Conservation (phyloP, 2,113 vertebrate genomes). For the Epinephelus fuscoguttatus region DNA sequence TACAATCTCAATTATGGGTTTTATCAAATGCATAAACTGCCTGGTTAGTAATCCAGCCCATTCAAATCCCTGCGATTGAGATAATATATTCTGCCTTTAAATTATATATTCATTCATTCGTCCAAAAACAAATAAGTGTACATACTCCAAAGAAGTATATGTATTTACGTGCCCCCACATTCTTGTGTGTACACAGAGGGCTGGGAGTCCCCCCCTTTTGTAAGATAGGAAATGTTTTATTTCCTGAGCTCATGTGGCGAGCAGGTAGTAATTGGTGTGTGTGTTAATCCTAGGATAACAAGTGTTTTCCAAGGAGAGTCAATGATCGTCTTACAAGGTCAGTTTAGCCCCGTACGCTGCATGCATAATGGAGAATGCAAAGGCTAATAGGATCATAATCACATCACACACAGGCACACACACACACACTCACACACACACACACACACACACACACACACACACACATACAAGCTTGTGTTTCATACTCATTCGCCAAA, state of each 20-base stretch:
- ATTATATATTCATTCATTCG: neutral
- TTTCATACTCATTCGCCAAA: slow-evolving; percentile 39
- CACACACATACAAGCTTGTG: slow-evolving; percentile 17
- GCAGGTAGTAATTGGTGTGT: slow-evolving; percentile 78
- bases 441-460: slow-evolving; percentile 51
- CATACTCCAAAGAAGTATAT: slow-evolving; percentile 25
- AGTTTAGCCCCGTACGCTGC: slow-evolving; percentile 74
- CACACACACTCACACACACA: slow-evolving; percentile 34
- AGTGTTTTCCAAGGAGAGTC: slow-evolving; percentile 82
- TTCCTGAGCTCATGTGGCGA: slow-evolving; percentile 63
- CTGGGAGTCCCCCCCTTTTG: slow-evolving; percentile 18
- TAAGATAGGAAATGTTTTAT: slow-evolving; percentile 55
- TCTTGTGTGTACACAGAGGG: slow-evolving; percentile 5
- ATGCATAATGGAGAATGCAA: slow-evolving; percentile 77
- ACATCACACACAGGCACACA: slow-evolving; percentile 60
- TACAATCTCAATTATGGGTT: neutral
- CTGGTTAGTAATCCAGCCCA: neutral
- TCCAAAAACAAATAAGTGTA: neutral
- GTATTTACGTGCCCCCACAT: neutral
- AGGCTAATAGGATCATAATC: slow-evolving; percentile 79
- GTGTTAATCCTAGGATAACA: slow-evolving; percentile 83
- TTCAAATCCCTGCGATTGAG: neutral
- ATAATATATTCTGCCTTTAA: neutral
- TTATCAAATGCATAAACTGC: neutral
- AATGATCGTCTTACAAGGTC: slow-evolving; percentile 83